Base-by-base conservation (phyloP, 2,797 vertebrate genomes). In the Enteromius paludinosus region DNA sequence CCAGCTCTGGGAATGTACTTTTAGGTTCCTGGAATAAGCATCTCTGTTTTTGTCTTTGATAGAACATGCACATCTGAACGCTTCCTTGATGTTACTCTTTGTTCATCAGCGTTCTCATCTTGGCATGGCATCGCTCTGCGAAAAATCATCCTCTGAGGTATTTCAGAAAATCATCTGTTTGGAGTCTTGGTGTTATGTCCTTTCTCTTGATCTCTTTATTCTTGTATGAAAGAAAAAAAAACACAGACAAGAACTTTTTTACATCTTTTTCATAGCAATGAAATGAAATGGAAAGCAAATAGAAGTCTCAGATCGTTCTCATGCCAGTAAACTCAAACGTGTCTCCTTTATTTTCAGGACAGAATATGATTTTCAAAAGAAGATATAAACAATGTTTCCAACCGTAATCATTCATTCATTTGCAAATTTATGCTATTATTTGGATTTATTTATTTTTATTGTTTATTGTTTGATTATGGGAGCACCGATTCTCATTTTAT, bases 1-100 rank as follows among this genome's bases (percentile, higher is more conserved):
- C 92, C 93, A 93, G 90, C 87, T 86, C 89, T 88, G 87, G 87
- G 90, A 91, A 90, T 86, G 89, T 90, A 90, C 87, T 89, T 83
- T 87, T 83, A 85, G 88, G 89, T 91, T 90, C 90, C 89, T 87
- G 85, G 91, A 93, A 92, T 90, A 89, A 87, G 84, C 88, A 86
- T 17, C 77, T 54, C 85, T 83, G 80, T 90, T 90, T 88, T 90
- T 87, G 90, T 84, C 89, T 88, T 81, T 66, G 11, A 79, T 86
- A 18, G 59, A 88, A 90, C 89, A 88, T 83, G 89, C 88, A 87
- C 43, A 84, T 86, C 84, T 85, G 82, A 86, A 77, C 81, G 88
- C 66, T 91, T 84, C 72, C 2, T 62, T 62, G 59, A 89, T 83
- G 79, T 66, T 64, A n/a, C 59, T 47, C 76, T 68, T 78, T 78